Base-by-base conservation (phyloP, 2,888 invertebrate genomes). In the Zelleria hepariella region DNA sequence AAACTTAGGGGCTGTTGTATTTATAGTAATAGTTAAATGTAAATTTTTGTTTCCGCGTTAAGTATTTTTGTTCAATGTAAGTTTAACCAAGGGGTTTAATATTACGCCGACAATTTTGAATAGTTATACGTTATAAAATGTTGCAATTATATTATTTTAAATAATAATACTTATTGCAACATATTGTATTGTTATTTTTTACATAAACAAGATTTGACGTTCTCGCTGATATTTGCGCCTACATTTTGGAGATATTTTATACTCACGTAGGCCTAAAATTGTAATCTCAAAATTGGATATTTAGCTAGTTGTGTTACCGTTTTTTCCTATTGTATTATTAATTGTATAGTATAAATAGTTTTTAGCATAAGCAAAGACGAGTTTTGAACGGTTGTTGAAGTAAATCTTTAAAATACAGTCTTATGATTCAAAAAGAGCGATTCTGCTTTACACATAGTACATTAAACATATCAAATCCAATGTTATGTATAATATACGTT, bases 1-100 rank as follows among this genome's bases (percentile, higher is more conserved):
- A 85, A 82, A 78, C 74, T 68, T 80, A 79, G 78, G 78, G 87
- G 87, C 87, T 87, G 87, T 87, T 86, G 83, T 85, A 82, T 86
- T 83, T 82, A 81, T 82, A 79, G 69, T 82, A 78, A 73, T 73
- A 60, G 52, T 72, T 71, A 75, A 75, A 69, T 86, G 86, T 87
- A 85, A 80, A 86, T 86, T 82, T 86, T 80, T 81, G 83, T 82
- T 85, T 82, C 64, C 63, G 24, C n/a, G 66, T 72, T 68, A 69
- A 70, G 67, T 68, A 15, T 61, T 66, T 71, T 72, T 67, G 32
- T 3, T n/a, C n/a, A n/a, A n/a, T n/a, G n/a, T n/a, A n/a, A 3
- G 32, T 42, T 61, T 68, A 65, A 68, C 69, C 68, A 66, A 69
- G 67, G 71, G 67, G 72, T 73, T 67, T 60, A 62, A 63, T 59